Percentiles rank a stretch among this genome's conserved stretches.
Conservation (phyloP, 2,113 vertebrate genomes). For the Myotis davidii region DNA sequence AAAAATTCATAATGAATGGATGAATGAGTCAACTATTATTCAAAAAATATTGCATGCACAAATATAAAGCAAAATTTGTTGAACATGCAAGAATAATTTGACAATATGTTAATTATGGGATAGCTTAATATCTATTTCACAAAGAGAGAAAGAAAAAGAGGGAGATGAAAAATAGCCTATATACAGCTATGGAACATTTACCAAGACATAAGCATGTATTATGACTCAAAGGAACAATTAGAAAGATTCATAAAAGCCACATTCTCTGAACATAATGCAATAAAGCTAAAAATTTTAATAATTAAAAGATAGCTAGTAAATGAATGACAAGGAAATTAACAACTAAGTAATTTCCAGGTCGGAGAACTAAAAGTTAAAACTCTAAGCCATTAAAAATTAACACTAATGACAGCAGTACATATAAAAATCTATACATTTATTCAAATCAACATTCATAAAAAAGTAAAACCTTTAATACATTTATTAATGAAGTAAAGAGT, state of each 20-base stretch:
- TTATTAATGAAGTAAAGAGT: slow-evolving; percentile 14
- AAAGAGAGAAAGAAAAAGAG: not conserved
- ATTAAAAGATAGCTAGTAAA: slow-evolving; percentile 52
- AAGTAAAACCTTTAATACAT: not conserved
- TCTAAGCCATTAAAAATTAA: slow-evolving; percentile 52
- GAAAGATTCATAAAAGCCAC: slow-evolving; percentile 35
- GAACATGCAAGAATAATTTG: not conserved
- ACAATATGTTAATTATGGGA: not conserved
- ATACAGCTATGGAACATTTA: not conserved
- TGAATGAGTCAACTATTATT: not conserved
- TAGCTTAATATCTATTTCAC: not conserved
- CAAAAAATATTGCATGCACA: not conserved
- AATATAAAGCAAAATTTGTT: slow-evolving; percentile 33
- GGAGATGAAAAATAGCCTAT: not conserved
- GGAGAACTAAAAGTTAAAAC: slow-evolving; percentile 49
- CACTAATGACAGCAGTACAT: slow-evolving; percentile 9
- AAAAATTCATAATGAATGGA: not conserved
- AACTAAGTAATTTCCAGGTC: slow-evolving; percentile 42
- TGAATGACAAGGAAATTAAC: slow-evolving; percentile 46
- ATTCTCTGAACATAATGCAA: slow-evolving; percentile 13
- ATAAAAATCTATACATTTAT: slow-evolving; percentile 13
- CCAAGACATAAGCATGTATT: not conserved
- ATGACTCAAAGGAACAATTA: slow-evolving; percentile 8
- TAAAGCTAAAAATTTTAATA: slow-evolving; percentile 67
- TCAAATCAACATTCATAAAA: slow-evolving; percentile 42